phyloP scores from a whole-genome alignment of 2,888 invertebrate genomes.

The Taenaris catops region DNA sequence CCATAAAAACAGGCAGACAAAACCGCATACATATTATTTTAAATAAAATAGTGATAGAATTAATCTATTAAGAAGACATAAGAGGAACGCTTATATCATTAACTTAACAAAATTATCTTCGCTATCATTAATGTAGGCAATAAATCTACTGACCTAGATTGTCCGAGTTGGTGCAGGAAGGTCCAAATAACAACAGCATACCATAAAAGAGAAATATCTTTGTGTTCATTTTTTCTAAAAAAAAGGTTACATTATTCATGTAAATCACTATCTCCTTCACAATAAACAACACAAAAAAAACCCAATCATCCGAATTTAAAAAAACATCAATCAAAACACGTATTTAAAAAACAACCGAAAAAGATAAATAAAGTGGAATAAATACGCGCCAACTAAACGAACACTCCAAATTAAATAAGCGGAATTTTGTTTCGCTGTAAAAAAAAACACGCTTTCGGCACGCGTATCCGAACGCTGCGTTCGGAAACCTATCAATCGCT shows the following conservation, averaged over 20 bases:
- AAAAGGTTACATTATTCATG: too few species aligned
- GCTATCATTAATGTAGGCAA: constrained; percentile 16
- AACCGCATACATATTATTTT: too few species aligned
- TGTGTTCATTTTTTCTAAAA: too few species aligned
- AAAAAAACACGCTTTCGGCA: constrained; percentile 6
- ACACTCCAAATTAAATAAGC: constrained; percentile 8
- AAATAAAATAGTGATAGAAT: too few species aligned
- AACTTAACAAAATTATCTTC: too few species aligned
- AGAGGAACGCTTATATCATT: too few species aligned
- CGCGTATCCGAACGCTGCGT: constrained; percentile 7
- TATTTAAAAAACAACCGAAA: background rate
- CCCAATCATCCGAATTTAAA: too few species aligned
- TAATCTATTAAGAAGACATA: too few species aligned
- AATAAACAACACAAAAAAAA: too few species aligned
- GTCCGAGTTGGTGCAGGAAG: constrained; percentile 65
- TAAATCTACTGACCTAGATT: constrained; percentile 53
- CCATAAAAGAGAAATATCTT: constrained; percentile 37
- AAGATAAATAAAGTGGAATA: background rate
- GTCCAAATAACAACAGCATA: constrained; percentile 51
- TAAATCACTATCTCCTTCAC: too few species aligned
- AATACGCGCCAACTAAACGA: constrained; percentile 10
- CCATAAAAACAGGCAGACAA: too few species aligned
- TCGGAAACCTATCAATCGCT: constrained; percentile 4
- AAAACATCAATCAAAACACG: constrained; percentile 1
- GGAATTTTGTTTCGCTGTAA: constrained; percentile 2